Evolutionary conservation across 1,140 invertebrate species (phyloP).

Genomic region (Paraescarpia echinospica): DNA sequence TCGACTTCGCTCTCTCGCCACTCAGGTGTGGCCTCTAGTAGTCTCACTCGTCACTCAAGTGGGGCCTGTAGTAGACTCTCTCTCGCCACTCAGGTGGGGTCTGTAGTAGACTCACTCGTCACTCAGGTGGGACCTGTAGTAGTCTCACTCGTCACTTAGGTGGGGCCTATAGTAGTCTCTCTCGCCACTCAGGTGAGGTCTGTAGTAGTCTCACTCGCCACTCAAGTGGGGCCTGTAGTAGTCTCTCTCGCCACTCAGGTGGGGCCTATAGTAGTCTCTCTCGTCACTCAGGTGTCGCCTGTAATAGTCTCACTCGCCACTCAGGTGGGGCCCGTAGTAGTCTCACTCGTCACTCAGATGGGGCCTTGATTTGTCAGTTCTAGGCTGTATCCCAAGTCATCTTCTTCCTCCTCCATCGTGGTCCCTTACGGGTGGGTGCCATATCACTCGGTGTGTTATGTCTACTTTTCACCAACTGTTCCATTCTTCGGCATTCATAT

Average conservation of each 20-base stretch:
- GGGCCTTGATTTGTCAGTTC: no score
- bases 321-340: not conserved
- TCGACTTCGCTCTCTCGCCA: conserved; percentile 14
- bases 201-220: not conserved
- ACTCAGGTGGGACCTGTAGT: no score
- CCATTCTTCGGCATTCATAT: no score
- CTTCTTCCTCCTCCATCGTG: no score
- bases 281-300: not conserved
- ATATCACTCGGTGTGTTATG: no score
- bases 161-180: not conserved
- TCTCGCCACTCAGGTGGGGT: not conserved
- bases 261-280: not conserved
- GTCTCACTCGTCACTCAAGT: not conserved
- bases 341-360: not conserved
- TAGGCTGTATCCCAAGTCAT: no score
- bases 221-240: no score
- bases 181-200: not conserved
- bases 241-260: conserved; percentile 22
- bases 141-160: no score
- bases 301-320: not conserved
- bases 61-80: not conserved
- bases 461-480: no score
- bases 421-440: no score
- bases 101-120: not conserved
- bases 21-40: conserved; percentile 8